phyloP scores from a whole-genome alignment of 2,113 vertebrate species.

The Alligator mississippiensis region DNA sequence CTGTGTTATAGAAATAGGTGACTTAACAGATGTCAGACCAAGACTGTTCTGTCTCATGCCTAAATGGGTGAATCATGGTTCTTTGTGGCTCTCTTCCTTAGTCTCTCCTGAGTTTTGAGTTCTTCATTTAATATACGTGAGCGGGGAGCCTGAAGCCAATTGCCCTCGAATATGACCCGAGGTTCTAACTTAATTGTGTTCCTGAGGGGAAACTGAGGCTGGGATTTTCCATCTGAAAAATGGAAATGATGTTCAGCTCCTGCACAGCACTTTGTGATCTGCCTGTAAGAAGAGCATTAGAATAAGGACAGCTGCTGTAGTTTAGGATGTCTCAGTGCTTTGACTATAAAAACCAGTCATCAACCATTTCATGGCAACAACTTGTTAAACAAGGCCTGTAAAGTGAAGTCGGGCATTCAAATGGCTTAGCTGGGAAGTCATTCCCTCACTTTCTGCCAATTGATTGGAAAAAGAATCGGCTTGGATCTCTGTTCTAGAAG shows the following conservation, averaged over 20 bases:
- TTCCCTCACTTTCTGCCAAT: neutral
- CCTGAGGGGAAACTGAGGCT: neutral
- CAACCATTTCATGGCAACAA: neutral
- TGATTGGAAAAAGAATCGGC: neutral
- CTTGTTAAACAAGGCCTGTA: neutral
- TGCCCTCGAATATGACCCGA: too few relatives aligned
- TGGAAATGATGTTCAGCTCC: neutral
- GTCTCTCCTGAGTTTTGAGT: too few relatives aligned
- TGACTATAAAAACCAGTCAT: neutral
- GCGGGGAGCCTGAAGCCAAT: too few relatives aligned
- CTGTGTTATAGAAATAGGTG: too few relatives aligned
- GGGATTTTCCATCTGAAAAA: neutral
- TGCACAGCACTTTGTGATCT: neutral
- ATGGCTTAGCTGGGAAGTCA: fast-evolving
- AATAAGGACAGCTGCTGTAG: neutral
- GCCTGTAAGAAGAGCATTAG: neutral
- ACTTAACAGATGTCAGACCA: too few relatives aligned
- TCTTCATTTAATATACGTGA: too few relatives aligned
- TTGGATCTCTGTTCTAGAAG: fast-evolving
- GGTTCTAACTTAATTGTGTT: fast-evolving
- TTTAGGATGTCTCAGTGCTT: fast-evolving
- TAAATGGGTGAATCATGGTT: too few relatives aligned
- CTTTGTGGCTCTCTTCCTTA: too few relatives aligned
- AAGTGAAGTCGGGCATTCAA: fast-evolving
- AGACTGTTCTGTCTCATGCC: too few relatives aligned